A percentile compares a stretch with the other conserved stretches of the same genome.
Evolutionary conservation across 2,113 vertebrate species (phyloP).

Genomic region (Noctilio leporinus): DNA sequence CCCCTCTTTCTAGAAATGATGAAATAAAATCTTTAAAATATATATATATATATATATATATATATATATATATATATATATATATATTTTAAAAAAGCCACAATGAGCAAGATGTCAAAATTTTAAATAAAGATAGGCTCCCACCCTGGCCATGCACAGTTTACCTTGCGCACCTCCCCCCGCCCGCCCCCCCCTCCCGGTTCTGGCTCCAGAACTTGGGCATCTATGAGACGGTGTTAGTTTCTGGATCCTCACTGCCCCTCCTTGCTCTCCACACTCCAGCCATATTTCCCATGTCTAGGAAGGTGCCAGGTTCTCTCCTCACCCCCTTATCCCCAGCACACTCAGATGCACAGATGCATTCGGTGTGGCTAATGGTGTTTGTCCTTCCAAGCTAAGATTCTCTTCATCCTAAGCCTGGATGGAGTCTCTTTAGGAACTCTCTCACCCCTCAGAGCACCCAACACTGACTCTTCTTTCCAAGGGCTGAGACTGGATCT

Average conservation of each 20-base stretch:
- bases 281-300: rapidly evolving
- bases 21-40: too few species aligned
- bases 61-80: too few species aligned
- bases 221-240: rapidly evolving
- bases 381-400: rapidly evolving
- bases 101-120: not conserved
- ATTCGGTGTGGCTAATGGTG: rapidly evolving
- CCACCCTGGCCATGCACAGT: not conserved
- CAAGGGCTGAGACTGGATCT: not conserved
- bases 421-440: rapidly evolving
- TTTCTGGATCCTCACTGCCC: too few species aligned
- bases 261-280: rapidly evolving
- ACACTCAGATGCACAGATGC: not conserved
- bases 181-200: rapidly evolving
- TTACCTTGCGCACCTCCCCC: rapidly evolving
- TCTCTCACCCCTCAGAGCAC: not conserved
- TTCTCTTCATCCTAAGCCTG: not conserved
- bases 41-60: too few species aligned
- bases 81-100: not conserved
- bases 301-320: not conserved
- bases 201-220: rapidly evolving
- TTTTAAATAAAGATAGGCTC: not conserved
- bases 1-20: too few species aligned
- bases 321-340: rapidly evolving
- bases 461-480: not conserved